Evolutionary conservation across 2,888 invertebrate species (phyloP).

Genomic region (Deroplatys truncata): DNA sequence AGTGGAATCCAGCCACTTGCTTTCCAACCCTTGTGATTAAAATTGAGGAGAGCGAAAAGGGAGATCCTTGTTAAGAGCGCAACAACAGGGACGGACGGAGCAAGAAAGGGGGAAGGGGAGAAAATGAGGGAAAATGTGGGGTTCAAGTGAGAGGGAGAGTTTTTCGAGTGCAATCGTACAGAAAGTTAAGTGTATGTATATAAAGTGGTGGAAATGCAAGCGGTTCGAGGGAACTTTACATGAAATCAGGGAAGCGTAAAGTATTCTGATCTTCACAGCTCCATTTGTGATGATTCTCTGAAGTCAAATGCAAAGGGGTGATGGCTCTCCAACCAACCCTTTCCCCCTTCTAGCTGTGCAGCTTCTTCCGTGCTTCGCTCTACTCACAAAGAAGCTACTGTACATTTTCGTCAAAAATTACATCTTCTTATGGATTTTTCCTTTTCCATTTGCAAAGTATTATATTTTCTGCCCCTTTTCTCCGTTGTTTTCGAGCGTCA

Average conservation of each 20-base stretch:
- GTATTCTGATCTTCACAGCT: not conserved
- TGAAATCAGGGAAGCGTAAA: not conserved
- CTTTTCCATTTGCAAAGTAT: not conserved
- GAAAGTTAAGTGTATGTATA: not conserved
- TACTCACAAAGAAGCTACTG: not conserved
- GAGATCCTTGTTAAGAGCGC: not conserved
- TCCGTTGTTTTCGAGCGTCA: not conserved
- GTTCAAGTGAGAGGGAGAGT: not conserved
- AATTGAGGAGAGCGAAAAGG: not conserved
- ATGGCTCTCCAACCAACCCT: not conserved
- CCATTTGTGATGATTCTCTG: not conserved
- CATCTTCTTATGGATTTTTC: not conserved
- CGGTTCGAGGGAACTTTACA: not conserved
- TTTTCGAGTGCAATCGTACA: not conserved
- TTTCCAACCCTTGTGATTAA: slow-evolving; percentile 1
- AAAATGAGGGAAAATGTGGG: not conserved
- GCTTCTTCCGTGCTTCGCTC: not conserved
- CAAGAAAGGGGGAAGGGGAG: not conserved
- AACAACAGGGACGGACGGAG: not conserved
- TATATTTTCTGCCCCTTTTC: not conserved
- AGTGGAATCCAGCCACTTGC: not conserved
- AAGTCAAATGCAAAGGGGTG: not conserved
- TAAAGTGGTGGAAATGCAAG: not conserved
- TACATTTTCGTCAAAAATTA: not conserved
- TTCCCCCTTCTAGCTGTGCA: no score